Evolutionary conservation across 2,797 vertebrate species (phyloP), one percentile per base, ranked within the genome.

Genomic region (Cercopithecus hamlyni): DNA sequence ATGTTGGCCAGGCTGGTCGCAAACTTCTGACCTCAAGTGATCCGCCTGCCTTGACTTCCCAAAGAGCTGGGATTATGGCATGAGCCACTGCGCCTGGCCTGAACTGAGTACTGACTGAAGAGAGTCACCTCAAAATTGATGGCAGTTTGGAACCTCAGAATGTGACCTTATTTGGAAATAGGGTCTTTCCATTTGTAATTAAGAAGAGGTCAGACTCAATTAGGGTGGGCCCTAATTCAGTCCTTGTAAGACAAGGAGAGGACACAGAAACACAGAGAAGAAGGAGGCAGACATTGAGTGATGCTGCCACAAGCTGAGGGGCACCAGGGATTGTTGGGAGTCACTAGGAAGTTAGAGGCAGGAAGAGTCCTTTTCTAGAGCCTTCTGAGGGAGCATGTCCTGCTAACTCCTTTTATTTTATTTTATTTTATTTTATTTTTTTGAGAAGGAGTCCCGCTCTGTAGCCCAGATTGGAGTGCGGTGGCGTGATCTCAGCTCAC

Each of bases 221-320:
- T 9, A 30, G 19, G 27, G 45, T 2, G n/a, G n/a, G 30, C 2
- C 7, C n/a, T 4, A 20, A 26, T 30, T 33, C 30, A 33, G 7
- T 67, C 41, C 58, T 73, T n/a, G 4, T 11, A 50, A 55, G 88
- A 48, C 13, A 48, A 58, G 50, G 33, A 19, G 27, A n/a, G 52
- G 24, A 48, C 61, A 22, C 0, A 45, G 43, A 64, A 27, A 39
- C 45, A 4, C 3, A 27, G 39, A 11, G 27, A 76, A 30, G 83
- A 2, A 12, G 36, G 41, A 26, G 48, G 39, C 22, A 2, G 61
- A 45, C 17, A 0, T 1, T 7, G 7, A 55, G 17, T 11, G 41
- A 26, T 0, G 15, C 0, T 27, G 15, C 26, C 12, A 26, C 1
- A 30, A 39, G 17, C 30, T 9, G 2, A 26, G 61, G 45, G 3